These are phyloP conservation scores for Muscicapa comitata DNA, from an alignment of 2,797 vertebrate genomes.

Conservation along the genomic window DNA sequence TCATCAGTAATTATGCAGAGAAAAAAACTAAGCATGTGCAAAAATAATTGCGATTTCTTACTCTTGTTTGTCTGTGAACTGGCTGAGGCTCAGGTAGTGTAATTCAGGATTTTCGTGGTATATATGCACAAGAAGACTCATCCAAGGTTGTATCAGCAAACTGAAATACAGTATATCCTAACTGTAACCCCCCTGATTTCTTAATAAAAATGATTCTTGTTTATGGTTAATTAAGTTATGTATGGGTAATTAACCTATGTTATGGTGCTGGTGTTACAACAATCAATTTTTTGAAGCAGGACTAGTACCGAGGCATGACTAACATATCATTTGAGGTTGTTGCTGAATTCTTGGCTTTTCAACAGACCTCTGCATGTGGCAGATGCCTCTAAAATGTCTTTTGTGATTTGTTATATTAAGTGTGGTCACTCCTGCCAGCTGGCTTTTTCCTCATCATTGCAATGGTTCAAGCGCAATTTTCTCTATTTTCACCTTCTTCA, in stretches of 20 bases:
- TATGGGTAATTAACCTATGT: neutral
- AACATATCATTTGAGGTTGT: accelerated
- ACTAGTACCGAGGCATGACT: neutral
- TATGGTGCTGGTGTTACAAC: neutral
- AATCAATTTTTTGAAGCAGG: neutral
- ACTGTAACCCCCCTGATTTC: accelerated
- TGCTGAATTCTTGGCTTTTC: neutral
- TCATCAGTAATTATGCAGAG: neutral
- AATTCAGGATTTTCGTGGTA: neutral
- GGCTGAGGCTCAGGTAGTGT: neutral
- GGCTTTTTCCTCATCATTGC: neutral
- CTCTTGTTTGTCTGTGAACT: neutral
- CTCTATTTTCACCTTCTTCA: neutral
- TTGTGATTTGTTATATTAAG: neutral
- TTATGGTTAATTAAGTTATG: neutral
- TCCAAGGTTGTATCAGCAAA: neutral
- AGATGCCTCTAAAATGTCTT: neutral
- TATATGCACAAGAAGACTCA: neutral
- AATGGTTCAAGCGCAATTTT: neutral
- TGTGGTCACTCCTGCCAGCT: neutral
- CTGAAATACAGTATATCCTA: neutral
- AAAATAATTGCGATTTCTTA: neutral
- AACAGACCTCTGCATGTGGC: neutral
- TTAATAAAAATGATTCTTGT: neutral
- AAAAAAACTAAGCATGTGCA: accelerated